Evolutionary conservation across 2,888 invertebrate genomes (phyloP), one percentile per base, ranked within the genome.

Genomic region (Odontomyia ornata): DNA sequence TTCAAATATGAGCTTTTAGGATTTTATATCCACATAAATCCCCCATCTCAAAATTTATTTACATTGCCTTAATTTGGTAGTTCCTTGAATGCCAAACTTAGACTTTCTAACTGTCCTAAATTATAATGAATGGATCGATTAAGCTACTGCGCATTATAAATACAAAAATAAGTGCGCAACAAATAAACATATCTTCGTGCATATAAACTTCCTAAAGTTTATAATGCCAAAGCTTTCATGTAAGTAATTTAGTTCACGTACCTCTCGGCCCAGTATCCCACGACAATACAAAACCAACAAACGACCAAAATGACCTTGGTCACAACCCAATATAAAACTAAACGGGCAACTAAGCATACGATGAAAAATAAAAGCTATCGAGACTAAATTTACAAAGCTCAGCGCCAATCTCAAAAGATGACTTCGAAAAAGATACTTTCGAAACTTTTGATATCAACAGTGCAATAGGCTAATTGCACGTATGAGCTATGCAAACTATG

Each of bases 201-300:
- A 36, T 3, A 36, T 36, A 36, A 5, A 23, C 13, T 60, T 25
- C 57, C 25, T 23, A 60, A 60, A 9, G 25, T 60, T 60, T 25
- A 25, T 25, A 52, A 60, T 60, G 23, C 5, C 4, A 60, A 60
- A 60, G 57, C 57, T 52, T 60, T 25, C 21, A 60, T 23, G 25
- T 60, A 60, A 60, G 25, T 60, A 60, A 60, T 60, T 60, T 60
- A 60, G 57, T 60, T 60, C 57, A 60, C 57, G 57, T 60, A 60
- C 3, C 57, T 18, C 57, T 60, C 57, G 57, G 57, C 23, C 57
- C 23, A 52, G 18, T 52, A 36, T 21, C 57, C 57, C 57, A 60
- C 21, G 21, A 60, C 57, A 23, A 13, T 21, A 60, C 57, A 25
- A 11, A 13, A 23, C 21, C 21, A 18, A 60, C 57, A 25, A 52